Conservation (phyloP, 2,797 vertebrate species). For the Neomorphus geoffroyi region DNA sequence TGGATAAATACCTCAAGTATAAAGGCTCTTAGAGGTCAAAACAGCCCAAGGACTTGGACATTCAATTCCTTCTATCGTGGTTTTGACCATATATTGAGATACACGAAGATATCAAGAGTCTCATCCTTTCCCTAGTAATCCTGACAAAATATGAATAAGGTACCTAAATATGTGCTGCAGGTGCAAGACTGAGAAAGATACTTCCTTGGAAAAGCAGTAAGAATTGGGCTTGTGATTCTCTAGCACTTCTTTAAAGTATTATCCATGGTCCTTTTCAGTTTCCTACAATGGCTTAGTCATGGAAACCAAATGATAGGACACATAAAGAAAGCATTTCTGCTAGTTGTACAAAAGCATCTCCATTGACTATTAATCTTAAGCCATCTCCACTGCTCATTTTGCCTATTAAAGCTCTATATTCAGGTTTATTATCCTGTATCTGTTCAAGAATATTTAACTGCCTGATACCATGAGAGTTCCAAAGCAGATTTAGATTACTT, state of each 20-base stretch:
- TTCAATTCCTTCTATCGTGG: not conserved
- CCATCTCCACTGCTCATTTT: not conserved
- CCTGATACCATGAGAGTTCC: not conserved
- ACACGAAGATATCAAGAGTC: not conserved
- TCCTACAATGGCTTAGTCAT: not conserved
- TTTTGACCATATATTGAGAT: not conserved
- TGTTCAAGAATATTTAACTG: not conserved
- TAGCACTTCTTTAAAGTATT: not conserved
- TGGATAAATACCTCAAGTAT: not conserved
- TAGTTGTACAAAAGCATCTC: not conserved
- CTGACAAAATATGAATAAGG: not conserved
- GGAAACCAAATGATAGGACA: not conserved
- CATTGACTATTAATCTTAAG: slow-evolving; percentile 5
- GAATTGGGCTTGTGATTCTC: not conserved
- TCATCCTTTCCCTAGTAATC: not conserved
- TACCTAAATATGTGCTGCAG: not conserved
- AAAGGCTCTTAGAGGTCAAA: not conserved
- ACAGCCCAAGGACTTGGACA: not conserved
- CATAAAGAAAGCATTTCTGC: not conserved
- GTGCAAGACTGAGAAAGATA: not conserved
- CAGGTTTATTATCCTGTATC: not conserved
- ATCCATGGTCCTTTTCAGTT: not conserved
- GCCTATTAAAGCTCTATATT: not conserved
- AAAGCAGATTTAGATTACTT: not conserved
- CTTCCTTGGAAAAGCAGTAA: not conserved